These are phyloP conservation scores for Tenthredo notha DNA, from an alignment of 2,888 invertebrate genomes.

Conservation along the genomic window DNA sequence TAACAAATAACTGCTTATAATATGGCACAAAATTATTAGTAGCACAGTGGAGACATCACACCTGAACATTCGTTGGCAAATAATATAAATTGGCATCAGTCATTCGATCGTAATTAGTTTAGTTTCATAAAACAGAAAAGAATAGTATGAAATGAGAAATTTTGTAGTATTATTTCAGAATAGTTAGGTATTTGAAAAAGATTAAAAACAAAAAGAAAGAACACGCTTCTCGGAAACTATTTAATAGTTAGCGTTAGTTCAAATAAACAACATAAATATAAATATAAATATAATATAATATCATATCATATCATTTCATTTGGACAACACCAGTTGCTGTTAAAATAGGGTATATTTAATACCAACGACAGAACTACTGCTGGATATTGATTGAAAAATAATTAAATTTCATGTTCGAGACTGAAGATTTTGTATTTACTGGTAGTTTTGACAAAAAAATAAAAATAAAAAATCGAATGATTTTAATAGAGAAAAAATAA, in stretches of 20 bases:
- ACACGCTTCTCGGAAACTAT: neutral
- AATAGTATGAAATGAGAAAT: neutral
- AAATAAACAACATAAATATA: neutral
- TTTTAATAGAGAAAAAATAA: constrained; percentile 65
- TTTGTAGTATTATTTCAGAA: neutral
- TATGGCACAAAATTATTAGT: constrained; percentile 65
- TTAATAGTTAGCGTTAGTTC: constrained; percentile 12
- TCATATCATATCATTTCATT: neutral
- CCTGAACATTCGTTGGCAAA: constrained; percentile 52
- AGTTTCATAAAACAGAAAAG: neutral
- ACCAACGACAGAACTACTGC: constrained; percentile 36
- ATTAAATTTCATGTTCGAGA: neutral
- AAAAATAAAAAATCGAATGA: neutral
- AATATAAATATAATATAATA: neutral
- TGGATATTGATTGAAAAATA: neutral
- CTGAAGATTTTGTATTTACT: neutral
- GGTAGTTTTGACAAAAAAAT: neutral
- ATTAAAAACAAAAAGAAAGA: neutral
- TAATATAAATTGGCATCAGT: constrained; percentile 3
- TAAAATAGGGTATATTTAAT: neutral
- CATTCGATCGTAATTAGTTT: neutral
- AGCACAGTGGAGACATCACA: constrained; percentile 66
- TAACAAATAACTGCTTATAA: constrained; percentile 48
- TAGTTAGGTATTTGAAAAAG: neutral
- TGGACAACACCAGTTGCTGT: constrained; percentile 17